Evolutionary conservation across 2,113 vertebrate genomes (phyloP).

Genomic region (Polypterus bichir): DNA sequence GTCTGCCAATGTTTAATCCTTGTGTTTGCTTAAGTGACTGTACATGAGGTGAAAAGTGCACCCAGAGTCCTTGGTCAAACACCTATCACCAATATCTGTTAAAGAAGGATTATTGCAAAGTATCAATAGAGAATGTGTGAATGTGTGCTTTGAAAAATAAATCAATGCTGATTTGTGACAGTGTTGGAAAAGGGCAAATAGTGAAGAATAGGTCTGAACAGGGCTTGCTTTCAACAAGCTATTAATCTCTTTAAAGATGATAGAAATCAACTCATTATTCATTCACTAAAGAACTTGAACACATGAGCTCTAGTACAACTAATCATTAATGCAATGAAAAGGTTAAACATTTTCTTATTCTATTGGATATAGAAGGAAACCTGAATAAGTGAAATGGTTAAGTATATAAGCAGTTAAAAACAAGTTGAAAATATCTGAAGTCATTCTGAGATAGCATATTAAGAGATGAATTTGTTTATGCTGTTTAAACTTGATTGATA

Average conservation of each 20-base stretch:
- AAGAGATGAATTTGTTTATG: too few species aligned
- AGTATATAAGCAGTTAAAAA: too few species aligned
- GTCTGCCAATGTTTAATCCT: conserved; percentile 27
- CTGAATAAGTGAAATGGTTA: too few species aligned
- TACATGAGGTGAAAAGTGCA: conserved; percentile 66
- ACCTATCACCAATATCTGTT: conserved; percentile 44
- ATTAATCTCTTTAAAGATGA: conserved; percentile 39
- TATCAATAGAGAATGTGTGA: conserved; percentile 26
- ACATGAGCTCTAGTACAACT: conserved; percentile 19
- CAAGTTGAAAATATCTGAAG: too few species aligned
- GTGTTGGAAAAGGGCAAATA: conserved; percentile 46
- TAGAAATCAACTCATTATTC: conserved; percentile 34
- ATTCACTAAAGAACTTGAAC: conserved; percentile 16
- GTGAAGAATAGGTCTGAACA: conserved; percentile 34
- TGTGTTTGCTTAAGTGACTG: conserved; percentile 39
- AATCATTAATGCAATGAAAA: not conserved
- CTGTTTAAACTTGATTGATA: too few species aligned
- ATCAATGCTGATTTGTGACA: conserved; percentile 46
- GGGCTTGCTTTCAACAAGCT: conserved; percentile 25
- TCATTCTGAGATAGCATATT: too few species aligned
- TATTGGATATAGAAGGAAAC: too few species aligned
- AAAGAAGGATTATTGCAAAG: conserved; percentile 44
- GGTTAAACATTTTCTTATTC: too few species aligned
- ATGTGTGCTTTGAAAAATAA: conserved; percentile 21
- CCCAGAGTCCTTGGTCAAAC: conserved; percentile 34